Conservation (phyloP, 2,797 vertebrate genomes). For the Sciurus vulgaris region DNA sequence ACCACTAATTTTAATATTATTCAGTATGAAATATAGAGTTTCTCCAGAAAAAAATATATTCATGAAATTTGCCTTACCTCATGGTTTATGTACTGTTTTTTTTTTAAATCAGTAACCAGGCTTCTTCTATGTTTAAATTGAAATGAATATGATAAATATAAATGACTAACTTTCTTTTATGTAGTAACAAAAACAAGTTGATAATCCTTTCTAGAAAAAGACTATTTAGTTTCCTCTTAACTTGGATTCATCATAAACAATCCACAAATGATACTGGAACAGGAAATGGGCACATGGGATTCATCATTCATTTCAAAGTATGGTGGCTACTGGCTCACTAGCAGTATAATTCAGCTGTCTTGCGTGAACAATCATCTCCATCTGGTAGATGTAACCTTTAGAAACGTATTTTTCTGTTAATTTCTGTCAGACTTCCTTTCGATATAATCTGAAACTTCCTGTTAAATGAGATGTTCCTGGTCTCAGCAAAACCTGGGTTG, state of each 20-base stretch:
- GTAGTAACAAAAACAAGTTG: constrained; percentile 96
- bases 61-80: constrained; percentile 80
- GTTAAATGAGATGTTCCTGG: constrained; percentile 95
- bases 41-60: constrained; percentile 62
- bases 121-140: constrained; percentile 74
- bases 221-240: constrained; percentile 98
- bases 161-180: constrained; percentile 83
- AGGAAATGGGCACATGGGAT: neutral
- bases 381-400: constrained; percentile 99
- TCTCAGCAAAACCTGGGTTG: constrained; percentile 95
- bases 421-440: constrained; percentile 94
- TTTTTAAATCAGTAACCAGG: constrained; percentile 72
- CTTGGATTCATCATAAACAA: constrained; percentile 98
- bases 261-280: constrained; percentile 98
- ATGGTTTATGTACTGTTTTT: constrained; percentile 70
- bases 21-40: constrained; percentile 71
- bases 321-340: constrained; percentile 88
- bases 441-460: constrained; percentile 97
- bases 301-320: neutral
- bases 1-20: constrained; percentile 32
- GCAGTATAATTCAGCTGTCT: constrained; percentile 95
- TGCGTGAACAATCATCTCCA: constrained; percentile 98
- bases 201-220: constrained; percentile 96
- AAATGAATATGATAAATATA: constrained; percentile 74
- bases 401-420: constrained; percentile 96